phyloP scores from a whole-genome alignment of 2,888 invertebrate species.

The Eilema griseolum region DNA sequence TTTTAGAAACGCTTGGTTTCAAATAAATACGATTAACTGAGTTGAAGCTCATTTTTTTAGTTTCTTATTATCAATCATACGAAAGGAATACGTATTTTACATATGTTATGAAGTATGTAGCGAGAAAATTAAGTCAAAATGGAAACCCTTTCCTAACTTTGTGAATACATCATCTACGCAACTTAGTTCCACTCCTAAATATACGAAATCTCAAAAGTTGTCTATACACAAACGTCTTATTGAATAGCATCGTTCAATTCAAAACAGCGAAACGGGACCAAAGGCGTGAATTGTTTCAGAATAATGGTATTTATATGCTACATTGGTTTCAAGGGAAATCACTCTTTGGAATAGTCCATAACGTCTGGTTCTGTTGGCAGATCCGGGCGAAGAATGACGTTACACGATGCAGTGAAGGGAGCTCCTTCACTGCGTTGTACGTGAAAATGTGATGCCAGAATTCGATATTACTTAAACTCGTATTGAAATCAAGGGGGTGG shows the following conservation, averaged over 20 bases:
- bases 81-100: not conserved
- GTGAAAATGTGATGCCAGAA: conserved; percentile 57
- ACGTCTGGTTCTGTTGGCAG: conserved; percentile 67
- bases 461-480: conserved; percentile 73
- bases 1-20: conserved; percentile 2
- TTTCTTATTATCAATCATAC: conserved; percentile 10
- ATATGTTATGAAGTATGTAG: conserved; percentile 5
- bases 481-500: conserved; percentile 74
- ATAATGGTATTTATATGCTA: conserved; percentile 86
- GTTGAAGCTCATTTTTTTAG: not conserved
- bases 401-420: conserved; percentile 48
- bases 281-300: conserved; percentile 83
- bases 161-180: conserved; percentile 44
- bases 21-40: conserved; percentile 7
- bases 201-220: conserved; percentile 51
- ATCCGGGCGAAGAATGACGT: conserved; percentile 55
- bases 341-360: conserved; percentile 81
- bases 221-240: conserved; percentile 50
- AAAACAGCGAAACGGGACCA: conserved; percentile 71
- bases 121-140: conserved; percentile 25
- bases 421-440: conserved; percentile 62
- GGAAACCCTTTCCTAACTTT: conserved; percentile 34
- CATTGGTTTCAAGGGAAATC: conserved; percentile 87
- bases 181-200: conserved; percentile 44
- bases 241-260: conserved; percentile 54